Evolutionary conservation across 1,140 invertebrate genomes (phyloP).

Genomic region (Trichoplusia ni): DNA sequence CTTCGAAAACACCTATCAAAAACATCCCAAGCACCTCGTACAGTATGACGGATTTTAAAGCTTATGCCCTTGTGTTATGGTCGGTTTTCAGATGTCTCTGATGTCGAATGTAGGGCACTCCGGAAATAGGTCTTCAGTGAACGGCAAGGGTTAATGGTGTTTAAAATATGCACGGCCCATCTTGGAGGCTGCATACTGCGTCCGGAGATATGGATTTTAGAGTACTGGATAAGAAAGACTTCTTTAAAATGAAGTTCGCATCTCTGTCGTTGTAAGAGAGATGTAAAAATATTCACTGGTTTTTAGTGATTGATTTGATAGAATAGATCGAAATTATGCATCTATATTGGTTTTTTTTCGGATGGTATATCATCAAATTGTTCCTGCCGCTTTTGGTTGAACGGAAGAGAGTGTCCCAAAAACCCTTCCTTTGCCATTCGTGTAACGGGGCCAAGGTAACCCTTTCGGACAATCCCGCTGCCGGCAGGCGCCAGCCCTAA

Average conservation of each 20-base stretch:
- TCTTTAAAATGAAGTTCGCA: too few species aligned
- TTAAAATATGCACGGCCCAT: slow-evolving; percentile 42
- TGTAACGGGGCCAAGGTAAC: too few species aligned
- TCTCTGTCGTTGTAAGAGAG: too few species aligned
- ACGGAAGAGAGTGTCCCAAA: too few species aligned
- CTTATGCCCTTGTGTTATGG: not conserved
- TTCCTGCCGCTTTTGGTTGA: too few species aligned
- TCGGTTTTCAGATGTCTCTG: not conserved
- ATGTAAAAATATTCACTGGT: too few species aligned
- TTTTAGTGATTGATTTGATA: too few species aligned
- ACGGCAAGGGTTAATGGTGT: slow-evolving; percentile 28
- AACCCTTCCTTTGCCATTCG: too few species aligned
- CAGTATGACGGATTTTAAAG: not conserved
- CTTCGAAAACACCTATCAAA: not conserved
- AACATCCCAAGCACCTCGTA: not conserved
- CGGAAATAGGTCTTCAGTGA: slow-evolving; percentile 16
- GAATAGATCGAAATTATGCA: too few species aligned
- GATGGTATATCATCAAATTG: too few species aligned
- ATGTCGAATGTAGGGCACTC: not conserved
- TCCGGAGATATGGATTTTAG: not conserved
- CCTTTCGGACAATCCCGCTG: too few species aligned
- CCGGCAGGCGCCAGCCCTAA: too few species aligned
- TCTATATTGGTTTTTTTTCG: not conserved
- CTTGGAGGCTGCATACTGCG: slow-evolving; percentile 19
- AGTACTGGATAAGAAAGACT: not conserved